Conservation (phyloP, 2,888 invertebrate genomes). For the Heliconius aoede region DNA sequence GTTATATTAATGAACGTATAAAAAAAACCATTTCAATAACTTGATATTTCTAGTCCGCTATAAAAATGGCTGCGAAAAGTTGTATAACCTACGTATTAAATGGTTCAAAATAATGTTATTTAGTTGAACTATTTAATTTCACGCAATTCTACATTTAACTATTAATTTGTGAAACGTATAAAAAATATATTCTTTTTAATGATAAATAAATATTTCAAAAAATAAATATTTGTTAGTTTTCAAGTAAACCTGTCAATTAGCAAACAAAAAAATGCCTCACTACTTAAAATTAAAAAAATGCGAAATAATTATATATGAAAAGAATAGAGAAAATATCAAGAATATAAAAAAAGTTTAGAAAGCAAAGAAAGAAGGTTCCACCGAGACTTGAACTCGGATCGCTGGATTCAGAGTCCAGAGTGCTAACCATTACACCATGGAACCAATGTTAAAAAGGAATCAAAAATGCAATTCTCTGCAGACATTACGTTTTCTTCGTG, state of each 20-base stretch:
- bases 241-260: too few relatives aligned
- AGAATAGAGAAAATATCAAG: neutral
- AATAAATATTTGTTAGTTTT: too few relatives aligned
- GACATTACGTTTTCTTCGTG: neutral
- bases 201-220: neutral
- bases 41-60: neutral
- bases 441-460: slow-evolving; percentile 54
- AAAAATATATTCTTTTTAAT: neutral
- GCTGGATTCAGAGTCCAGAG: slow-evolving; percentile 92
- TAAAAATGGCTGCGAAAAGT: slow-evolving; percentile 1
- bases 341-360: neutral
- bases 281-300: neutral
- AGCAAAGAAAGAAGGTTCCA: too few relatives aligned
- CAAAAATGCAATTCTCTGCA: neutral
- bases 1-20: neutral
- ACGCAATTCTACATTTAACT: neutral
- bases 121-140: neutral
- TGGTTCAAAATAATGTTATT: neutral
- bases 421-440: slow-evolving; percentile 89
- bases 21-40: neutral
- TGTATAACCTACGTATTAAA: slow-evolving; percentile 9
- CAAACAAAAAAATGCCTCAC: neutral
- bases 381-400: slow-evolving; percentile 92
- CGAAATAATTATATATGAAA: neutral
- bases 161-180: neutral